Percentiles rank a stretch among this genome's conserved stretches.
Conservation (phyloP, 2,888 invertebrate species). For the Thymelicus sylvestris region DNA sequence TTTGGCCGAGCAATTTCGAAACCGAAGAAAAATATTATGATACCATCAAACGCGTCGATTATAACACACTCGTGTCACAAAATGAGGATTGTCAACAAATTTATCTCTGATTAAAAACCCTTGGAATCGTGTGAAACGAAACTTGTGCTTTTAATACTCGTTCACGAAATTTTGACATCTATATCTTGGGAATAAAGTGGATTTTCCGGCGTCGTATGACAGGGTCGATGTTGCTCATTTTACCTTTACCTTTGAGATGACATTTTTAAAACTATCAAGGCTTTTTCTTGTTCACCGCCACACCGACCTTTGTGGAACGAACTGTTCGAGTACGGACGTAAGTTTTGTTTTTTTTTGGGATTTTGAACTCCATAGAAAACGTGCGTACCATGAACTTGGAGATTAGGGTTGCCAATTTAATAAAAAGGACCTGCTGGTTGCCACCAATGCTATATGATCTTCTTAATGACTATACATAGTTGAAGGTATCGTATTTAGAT, state of each 20-base stretch:
- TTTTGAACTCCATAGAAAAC: too few species aligned
- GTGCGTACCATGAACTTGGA: too few species aligned
- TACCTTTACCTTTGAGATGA: background rate
- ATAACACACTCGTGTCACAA: background rate
- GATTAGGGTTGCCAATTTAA: too few species aligned
- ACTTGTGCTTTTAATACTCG: background rate
- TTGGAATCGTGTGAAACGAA: conserved; percentile 1
- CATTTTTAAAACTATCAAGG: background rate
- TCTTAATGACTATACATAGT: too few species aligned
- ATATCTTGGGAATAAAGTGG: background rate
- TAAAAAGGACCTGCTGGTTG: too few species aligned
- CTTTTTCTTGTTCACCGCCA: background rate
- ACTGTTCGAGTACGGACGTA: background rate
- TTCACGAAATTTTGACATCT: background rate
- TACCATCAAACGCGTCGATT: background rate
- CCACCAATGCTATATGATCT: too few species aligned
- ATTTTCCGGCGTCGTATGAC: background rate
- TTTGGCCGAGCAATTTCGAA: background rate
- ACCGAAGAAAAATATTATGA: background rate
- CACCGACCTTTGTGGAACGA: background rate
- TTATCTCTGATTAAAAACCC: background rate
- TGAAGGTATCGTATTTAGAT: too few species aligned
- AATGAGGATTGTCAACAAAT: background rate
- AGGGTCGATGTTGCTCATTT: background rate
- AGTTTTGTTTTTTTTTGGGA: too few species aligned